phyloP scores from a whole-genome alignment of 2,888 invertebrate genomes.

The Neuroscelio doddi region DNA sequence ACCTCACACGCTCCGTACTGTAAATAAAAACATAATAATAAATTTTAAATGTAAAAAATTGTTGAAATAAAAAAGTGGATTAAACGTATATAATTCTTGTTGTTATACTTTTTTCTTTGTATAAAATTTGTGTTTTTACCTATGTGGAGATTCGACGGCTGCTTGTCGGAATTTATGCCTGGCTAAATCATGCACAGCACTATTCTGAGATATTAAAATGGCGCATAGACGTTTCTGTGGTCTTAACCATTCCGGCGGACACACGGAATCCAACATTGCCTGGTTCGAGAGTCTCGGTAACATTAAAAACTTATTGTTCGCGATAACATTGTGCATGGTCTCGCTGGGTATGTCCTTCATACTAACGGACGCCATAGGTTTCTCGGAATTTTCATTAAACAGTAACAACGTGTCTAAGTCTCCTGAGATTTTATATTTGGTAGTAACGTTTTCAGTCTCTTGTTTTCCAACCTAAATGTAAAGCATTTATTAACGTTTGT shows the following conservation, averaged over 20 bases:
- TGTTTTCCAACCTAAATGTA: constrained; percentile 77
- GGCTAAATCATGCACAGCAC: constrained; percentile 76
- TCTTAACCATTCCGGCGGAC: constrained; percentile 90
- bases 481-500: too few species aligned
- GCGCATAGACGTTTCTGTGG: constrained; percentile 84
- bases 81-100: too few species aligned
- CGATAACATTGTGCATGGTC: constrained; percentile 90
- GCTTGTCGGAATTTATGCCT: constrained; percentile 82
- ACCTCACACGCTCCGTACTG: constrained; percentile 78
- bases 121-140: constrained; percentile 70
- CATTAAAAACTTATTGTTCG: constrained; percentile 89
- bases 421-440: constrained; percentile 82
- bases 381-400: constrained; percentile 88
- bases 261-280: constrained; percentile 86
- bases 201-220: constrained; percentile 83
- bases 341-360: constrained; percentile 93
- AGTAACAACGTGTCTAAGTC: constrained; percentile 87
- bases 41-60: too few species aligned
- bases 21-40: too few species aligned
- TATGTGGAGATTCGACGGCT: constrained; percentile 80
- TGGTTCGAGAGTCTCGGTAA: constrained; percentile 95
- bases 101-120: too few species aligned
- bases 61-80: too few species aligned
- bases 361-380: constrained; percentile 88
- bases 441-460: constrained; percentile 78